Base-by-base conservation (phyloP, 2,113 vertebrate genomes). In the Bos indicus region DNA sequence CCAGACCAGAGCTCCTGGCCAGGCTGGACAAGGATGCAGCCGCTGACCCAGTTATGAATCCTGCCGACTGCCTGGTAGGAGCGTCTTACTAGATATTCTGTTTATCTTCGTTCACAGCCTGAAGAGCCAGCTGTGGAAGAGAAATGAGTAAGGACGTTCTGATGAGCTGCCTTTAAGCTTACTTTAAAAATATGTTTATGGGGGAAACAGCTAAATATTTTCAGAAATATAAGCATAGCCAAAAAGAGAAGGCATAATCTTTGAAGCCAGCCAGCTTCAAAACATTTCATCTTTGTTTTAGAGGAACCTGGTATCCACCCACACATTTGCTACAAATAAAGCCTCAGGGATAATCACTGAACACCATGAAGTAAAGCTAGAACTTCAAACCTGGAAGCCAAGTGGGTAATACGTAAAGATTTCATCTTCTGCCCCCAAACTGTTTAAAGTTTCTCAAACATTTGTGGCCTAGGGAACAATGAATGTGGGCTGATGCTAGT, bases 261-360 rank as follows among this genome's bases (percentile, higher is more conserved):
- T 95, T 60, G 56, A 43, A n/a, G 17, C 0, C 1, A 83, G 36
- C 86, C 82, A 40, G 23, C 88, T 95, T 78, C 86, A 90, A 87
- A 95, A 95, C 36, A 85, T 81, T 90, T 91, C 33, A 3, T 81
- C 57, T 88, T 92, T 94, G 94, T 88, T 94, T 90, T 74, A 88
- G n/a, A 88, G 77, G 56, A 95, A 48, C 52, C 59, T 74, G 71
- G 43, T 83, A n/a, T 51, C 51, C 40, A 81, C 93, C 81, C 46
- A 82, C 56, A 19, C 23, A 13, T 87, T n/a, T 56, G 46, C 88
- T 57, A 21, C 88, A 97, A 80, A 59, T 78, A 62, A 80, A 97
- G n/a, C 88, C 57, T 96, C 52, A 2, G 25, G n/a, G 54, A 80
- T 26, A 84, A 26, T 64, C 62, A 33, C 40, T 82, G 40, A 77